These are phyloP conservation scores for Lacanobia wlatinum DNA, from an alignment of 2,888 invertebrate genomes.

Conservation along the genomic window DNA sequence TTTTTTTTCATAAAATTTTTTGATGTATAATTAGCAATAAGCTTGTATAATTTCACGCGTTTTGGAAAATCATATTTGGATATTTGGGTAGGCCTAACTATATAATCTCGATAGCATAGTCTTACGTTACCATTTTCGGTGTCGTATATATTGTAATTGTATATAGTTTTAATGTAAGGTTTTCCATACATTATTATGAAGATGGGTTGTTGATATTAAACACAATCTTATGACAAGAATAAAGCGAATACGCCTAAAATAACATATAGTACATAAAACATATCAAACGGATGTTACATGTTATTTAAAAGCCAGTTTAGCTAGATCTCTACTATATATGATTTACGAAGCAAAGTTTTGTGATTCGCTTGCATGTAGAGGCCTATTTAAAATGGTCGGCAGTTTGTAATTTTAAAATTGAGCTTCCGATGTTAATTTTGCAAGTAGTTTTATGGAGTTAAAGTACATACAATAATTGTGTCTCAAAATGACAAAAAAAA, in stretches of 20 bases:
- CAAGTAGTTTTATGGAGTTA: conserved; percentile 76
- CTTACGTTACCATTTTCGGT: conserved; percentile 83
- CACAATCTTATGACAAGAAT: conserved; percentile 82
- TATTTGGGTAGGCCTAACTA: conserved; percentile 82
- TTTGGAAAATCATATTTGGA: conserved; percentile 70
- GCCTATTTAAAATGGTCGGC: conserved; percentile 67
- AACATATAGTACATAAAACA: conserved; percentile 89
- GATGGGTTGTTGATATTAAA: conserved; percentile 76
- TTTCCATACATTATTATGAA: conserved; percentile 76
- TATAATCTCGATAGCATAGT: conserved; percentile 81
- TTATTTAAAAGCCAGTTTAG: conserved; percentile 72
- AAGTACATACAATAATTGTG: conserved; percentile 81
- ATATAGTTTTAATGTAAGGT: conserved; percentile 76
- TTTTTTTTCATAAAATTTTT: conserved; percentile 54
- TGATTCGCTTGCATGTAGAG: conserved; percentile 57
- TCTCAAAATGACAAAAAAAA: conserved; percentile 82
- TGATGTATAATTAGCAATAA: conserved; percentile 59
- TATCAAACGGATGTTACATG: conserved; percentile 84
- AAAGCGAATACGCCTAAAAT: conserved; percentile 80
- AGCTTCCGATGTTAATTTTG: conserved; percentile 87
- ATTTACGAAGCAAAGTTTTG: conserved; percentile 61
- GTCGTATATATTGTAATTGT: conserved; percentile 78
- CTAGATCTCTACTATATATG: conserved; percentile 58
- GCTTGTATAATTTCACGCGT: conserved; percentile 73
- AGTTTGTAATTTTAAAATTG: conserved; percentile 74